phyloP scores from a whole-genome alignment of 2,797 vertebrate species.

The Sparidentex hasta region DNA sequence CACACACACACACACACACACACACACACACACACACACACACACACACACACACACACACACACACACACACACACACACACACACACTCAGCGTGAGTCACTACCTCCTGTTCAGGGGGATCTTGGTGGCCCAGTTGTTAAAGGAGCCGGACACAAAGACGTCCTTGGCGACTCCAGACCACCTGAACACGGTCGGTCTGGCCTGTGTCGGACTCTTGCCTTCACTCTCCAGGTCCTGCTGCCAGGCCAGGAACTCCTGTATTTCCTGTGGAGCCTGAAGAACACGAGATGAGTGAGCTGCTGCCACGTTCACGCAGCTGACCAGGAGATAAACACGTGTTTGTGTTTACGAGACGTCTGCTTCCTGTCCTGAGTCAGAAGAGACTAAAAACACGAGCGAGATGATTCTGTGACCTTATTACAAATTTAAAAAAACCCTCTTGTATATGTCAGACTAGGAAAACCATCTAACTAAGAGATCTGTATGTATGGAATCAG shows the following conservation, averaged over 20 bases:
- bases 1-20: background rate
- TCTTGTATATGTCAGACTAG: too few species aligned
- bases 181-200: constrained; percentile 96
- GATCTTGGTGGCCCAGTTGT: constrained; percentile 96
- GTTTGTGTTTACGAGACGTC: too few species aligned
- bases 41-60: background rate
- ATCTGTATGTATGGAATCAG: too few species aligned
- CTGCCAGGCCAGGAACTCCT: constrained; percentile 96
- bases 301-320: background rate
- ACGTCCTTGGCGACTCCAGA: constrained; percentile 92
- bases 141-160: constrained; percentile 96
- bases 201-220: constrained; percentile 88
- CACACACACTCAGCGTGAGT: background rate
- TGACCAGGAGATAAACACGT: too few species aligned
- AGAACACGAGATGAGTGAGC: background rate
- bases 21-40: too few species aligned
- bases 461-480: too few species aligned
- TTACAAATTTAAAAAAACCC: too few species aligned
- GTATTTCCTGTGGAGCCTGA: constrained; percentile 85
- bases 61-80: too few species aligned
- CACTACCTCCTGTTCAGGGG: constrained; percentile 94
- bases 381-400: too few species aligned
- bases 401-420: too few species aligned
- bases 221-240: constrained; percentile 92
- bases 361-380: too few species aligned